Conservation (phyloP, 1,140 invertebrate genomes). For the Cryptotermes secundus region DNA sequence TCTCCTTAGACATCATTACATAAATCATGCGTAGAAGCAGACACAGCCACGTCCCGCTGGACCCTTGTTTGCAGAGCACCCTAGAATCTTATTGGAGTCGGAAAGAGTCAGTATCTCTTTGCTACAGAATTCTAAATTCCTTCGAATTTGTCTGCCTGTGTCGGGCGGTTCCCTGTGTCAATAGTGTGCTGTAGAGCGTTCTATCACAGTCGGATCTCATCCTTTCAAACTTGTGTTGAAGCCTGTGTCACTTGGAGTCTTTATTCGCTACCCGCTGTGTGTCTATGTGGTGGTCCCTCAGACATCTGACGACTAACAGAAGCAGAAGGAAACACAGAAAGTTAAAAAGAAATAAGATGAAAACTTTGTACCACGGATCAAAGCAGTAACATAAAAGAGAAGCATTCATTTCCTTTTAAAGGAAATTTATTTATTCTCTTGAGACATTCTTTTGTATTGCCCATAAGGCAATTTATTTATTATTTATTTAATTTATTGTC, state of each 20-base stretch:
- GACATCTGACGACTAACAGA: too few species aligned
- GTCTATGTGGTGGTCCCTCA: background rate
- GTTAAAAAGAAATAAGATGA: background rate
- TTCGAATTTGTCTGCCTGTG: background rate
- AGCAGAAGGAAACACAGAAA: background rate
- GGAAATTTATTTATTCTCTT: background rate
- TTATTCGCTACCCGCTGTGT: background rate
- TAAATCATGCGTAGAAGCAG: too few species aligned
- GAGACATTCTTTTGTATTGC: background rate
- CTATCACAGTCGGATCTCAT: background rate
- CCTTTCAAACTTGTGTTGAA: too few species aligned
- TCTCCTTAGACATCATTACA: too few species aligned
- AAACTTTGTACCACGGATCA: background rate
- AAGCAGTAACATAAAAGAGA: background rate
- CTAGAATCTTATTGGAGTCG: too few species aligned
- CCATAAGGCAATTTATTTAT: background rate
- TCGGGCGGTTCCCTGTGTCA: background rate
- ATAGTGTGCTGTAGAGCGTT: background rate
- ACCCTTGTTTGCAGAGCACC: too few species aligned
- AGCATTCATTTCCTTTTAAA: background rate
- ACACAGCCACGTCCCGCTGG: too few species aligned
- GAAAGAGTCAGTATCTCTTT: too few species aligned
- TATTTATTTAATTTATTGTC: background rate
- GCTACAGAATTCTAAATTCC: too few species aligned
- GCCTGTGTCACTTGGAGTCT: background rate